phyloP scores from a whole-genome alignment of 1,140 invertebrate species.

The Sminthurides bifidus region DNA sequence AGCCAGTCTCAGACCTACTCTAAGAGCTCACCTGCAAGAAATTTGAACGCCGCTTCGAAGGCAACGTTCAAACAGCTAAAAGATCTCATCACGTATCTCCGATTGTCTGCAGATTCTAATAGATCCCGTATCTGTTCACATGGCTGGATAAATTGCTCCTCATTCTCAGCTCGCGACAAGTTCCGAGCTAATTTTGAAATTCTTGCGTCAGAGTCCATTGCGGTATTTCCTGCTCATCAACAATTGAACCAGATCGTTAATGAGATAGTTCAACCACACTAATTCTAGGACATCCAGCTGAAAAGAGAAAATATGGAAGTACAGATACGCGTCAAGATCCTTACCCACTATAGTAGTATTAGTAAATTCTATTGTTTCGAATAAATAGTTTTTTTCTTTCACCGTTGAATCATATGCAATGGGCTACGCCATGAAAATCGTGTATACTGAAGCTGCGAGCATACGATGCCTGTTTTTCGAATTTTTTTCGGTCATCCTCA shows the following conservation, averaged over 20 bases:
- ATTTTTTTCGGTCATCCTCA: too few species aligned
- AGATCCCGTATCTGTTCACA: conserved; percentile 23
- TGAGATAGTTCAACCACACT: not conserved
- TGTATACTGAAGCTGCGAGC: too few species aligned
- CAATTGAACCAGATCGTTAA: not conserved
- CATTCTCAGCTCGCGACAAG: conserved; percentile 15
- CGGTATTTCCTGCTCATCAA: not conserved
- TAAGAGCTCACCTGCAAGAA: conserved; percentile 10
- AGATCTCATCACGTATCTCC: conserved; percentile 17
- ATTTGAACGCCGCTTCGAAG: conserved; percentile 16
- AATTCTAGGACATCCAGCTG: conserved; percentile 5
- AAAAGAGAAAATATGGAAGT: too few species aligned
- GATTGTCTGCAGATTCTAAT: conserved; percentile 18
- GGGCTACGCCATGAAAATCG: too few species aligned
- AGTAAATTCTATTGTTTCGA: too few species aligned
- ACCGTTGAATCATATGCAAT: too few species aligned
- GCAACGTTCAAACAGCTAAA: conserved; percentile 12
- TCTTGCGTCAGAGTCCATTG: conserved; percentile 7
- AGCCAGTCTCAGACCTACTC: too few species aligned
- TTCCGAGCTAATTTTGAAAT: conserved; percentile 15
- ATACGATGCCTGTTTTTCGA: too few species aligned
- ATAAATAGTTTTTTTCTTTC: too few species aligned
- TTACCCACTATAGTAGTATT: too few species aligned
- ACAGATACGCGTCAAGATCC: too few species aligned
- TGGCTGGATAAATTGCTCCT: conserved; percentile 17